Conservation (phyloP, 2,888 invertebrate species). For the Ryuthela nishihirai region DNA sequence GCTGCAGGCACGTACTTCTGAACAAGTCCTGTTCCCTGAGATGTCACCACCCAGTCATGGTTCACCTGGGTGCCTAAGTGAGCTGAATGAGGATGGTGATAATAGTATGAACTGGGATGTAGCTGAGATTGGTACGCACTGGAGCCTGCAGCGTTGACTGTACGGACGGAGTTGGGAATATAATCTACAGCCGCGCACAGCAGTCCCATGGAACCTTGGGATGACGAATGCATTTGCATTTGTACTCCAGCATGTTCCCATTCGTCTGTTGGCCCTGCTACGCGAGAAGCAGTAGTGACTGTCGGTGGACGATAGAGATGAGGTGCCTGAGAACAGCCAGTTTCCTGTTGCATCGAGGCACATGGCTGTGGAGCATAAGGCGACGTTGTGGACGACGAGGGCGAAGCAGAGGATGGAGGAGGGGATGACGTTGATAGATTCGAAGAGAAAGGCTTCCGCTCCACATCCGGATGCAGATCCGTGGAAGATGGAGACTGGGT, state of each 20-base stretch:
- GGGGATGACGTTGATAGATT: conserved; percentile 29
- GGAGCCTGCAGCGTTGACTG: conserved; percentile 20
- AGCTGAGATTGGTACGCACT: conserved; percentile 6
- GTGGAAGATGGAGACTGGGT: no score
- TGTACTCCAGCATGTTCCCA: conserved; percentile 19
- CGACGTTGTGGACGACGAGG: conserved; percentile 18
- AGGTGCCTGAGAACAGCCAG: neutral
- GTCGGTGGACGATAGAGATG: no score
- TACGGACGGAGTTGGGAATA: conserved; percentile 17
- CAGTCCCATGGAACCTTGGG: conserved; percentile 9
- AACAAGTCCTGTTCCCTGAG: conserved; percentile 12
- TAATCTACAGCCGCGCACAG: conserved; percentile 29
- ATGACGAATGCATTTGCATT: conserved; percentile 11
- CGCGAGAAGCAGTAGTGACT: no score
- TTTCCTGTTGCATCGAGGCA: conserved; percentile 4
- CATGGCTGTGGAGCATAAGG: conserved; percentile 11
- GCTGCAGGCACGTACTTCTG: conserved; percentile 8
- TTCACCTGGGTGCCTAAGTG: conserved; percentile 4
- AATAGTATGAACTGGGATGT: conserved; percentile 26
- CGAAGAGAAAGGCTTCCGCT: conserved; percentile 16
- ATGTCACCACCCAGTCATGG: conserved; percentile 19
- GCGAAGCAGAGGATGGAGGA: conserved; percentile 13
- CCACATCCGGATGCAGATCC: conserved; percentile 5
- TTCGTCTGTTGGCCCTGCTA: conserved; percentile 5
- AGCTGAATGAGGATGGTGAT: conserved; percentile 15